phyloP scores from a whole-genome alignment of 2,888 invertebrate species.

The Xylocampa areola region DNA sequence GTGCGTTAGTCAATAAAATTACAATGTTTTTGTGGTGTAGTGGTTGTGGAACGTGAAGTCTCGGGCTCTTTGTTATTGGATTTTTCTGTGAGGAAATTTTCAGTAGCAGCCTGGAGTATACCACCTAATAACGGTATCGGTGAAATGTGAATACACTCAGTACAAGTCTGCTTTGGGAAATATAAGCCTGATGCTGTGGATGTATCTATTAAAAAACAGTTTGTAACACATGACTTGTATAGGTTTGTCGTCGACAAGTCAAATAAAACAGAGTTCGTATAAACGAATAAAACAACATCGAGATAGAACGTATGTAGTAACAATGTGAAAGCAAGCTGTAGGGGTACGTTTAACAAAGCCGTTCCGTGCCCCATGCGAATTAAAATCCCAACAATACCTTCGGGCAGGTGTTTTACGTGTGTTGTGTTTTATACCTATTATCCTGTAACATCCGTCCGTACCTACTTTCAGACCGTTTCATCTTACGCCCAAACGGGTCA shows the following conservation, averaged over 20 bases:
- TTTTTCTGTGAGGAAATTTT: no score
- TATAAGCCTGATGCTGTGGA: no score
- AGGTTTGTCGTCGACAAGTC: not conserved
- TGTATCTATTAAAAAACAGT: no score
- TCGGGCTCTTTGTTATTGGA: no score
- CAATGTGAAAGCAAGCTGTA: constrained; percentile 36
- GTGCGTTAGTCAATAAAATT: no score
- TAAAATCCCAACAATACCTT: constrained; percentile 75
- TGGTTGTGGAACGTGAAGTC: no score
- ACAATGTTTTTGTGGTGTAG: no score
- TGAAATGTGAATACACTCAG: no score
- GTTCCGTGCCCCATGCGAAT: constrained; percentile 67
- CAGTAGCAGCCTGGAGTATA: no score
- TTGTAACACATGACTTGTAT: no score
- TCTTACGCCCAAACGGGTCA: constrained; percentile 87
- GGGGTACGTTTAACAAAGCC: constrained; percentile 61
- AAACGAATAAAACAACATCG: constrained; percentile 32
- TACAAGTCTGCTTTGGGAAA: no score
- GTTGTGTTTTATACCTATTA: constrained; percentile 84
- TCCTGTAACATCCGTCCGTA: constrained; percentile 79
- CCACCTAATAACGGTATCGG: no score
- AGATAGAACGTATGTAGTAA: constrained; percentile 22
- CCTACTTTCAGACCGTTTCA: constrained; percentile 86
- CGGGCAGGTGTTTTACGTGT: constrained; percentile 81
- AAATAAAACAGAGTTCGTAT: constrained; percentile 5